phyloP scores from a whole-genome alignment of 2,888 invertebrate species.

The Brachypterus glaber region DNA sequence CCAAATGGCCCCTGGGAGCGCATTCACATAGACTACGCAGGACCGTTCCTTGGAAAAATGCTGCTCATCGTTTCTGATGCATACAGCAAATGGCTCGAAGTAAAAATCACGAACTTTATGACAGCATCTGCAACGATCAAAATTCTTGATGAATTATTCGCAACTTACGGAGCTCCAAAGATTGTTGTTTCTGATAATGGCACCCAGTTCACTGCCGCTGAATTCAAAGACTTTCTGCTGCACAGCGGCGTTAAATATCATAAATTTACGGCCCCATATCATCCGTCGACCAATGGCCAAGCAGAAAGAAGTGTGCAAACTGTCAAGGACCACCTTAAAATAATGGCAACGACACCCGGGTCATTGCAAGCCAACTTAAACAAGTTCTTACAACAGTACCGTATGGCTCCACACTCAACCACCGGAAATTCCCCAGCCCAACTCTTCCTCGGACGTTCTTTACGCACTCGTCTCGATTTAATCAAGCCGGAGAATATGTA shows the following conservation, averaged over 20 bases:
- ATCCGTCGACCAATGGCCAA: conserved; percentile 21
- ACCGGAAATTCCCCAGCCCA: conserved; percentile 17
- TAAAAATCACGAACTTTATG: conserved; percentile 14
- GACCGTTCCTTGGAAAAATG: conserved; percentile 20
- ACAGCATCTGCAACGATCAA: conserved; percentile 15
- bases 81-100: conserved; percentile 22
- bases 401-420: conserved; percentile 16
- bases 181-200: conserved; percentile 30
- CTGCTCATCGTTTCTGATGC: conserved; percentile 20
- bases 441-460: conserved; percentile 12
- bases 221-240: conserved; percentile 25
- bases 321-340: conserved; percentile 12
- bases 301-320: conserved; percentile 19
- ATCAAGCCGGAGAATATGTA: conserved; percentile 3
- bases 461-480: conserved; percentile 14
- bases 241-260: conserved; percentile 16
- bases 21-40: conserved; percentile 30
- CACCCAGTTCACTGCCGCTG: conserved; percentile 26
- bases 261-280: conserved; percentile 18
- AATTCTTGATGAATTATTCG: conserved; percentile 16
- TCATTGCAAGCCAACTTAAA: conserved; percentile 4
- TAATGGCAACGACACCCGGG: conserved; percentile 3
- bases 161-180: conserved; percentile 21
- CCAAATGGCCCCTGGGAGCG: conserved; percentile 23
- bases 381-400: conserved; percentile 3